These are phyloP conservation scores for Neuroterus valhalla DNA, from an alignment of 1,140 invertebrate genomes.

Conservation along the genomic window DNA sequence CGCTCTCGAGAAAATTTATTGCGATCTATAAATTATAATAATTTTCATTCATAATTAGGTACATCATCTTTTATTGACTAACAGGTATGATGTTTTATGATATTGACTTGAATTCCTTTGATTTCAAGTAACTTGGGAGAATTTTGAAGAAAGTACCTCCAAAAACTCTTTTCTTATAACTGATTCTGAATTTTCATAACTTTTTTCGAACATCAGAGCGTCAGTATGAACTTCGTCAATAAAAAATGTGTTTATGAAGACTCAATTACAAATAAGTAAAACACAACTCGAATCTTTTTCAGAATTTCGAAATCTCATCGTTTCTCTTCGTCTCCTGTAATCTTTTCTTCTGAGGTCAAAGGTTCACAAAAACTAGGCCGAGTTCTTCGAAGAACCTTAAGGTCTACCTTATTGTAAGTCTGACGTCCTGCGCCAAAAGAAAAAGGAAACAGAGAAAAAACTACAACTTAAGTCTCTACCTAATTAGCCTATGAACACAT, in stretches of 20 bases:
- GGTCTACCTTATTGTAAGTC: conserved; percentile 34
- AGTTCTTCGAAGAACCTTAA: conserved; percentile 57
- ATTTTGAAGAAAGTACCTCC: too few relatives aligned
- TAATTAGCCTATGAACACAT: conserved; percentile 74
- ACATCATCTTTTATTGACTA: too few relatives aligned
- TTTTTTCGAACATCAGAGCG: conserved; percentile 6
- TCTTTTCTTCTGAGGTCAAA: conserved; percentile 34
- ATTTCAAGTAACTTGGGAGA: too few relatives aligned
- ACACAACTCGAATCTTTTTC: neutral
- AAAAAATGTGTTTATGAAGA: conserved; percentile 13
- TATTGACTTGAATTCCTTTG: conserved; percentile 36
- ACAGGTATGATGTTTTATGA: too few relatives aligned
- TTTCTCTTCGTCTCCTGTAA: neutral
- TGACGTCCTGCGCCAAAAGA: conserved; percentile 73
- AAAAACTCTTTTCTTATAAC: neutral
- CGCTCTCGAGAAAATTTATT: neutral
- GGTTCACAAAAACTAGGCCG: conserved; percentile 47
- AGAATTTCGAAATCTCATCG: neutral
- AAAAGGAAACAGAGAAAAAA: conserved; percentile 58
- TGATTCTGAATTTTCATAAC: conserved; percentile 9
- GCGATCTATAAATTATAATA: too few relatives aligned
- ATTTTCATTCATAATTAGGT: too few relatives aligned
- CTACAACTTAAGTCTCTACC: conserved; percentile 60
- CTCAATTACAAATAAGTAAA: neutral
- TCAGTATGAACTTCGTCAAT: conserved; percentile 3